phyloP scores from a whole-genome alignment of 2,113 vertebrate genomes.

The Oceanodroma tethys region DNA sequence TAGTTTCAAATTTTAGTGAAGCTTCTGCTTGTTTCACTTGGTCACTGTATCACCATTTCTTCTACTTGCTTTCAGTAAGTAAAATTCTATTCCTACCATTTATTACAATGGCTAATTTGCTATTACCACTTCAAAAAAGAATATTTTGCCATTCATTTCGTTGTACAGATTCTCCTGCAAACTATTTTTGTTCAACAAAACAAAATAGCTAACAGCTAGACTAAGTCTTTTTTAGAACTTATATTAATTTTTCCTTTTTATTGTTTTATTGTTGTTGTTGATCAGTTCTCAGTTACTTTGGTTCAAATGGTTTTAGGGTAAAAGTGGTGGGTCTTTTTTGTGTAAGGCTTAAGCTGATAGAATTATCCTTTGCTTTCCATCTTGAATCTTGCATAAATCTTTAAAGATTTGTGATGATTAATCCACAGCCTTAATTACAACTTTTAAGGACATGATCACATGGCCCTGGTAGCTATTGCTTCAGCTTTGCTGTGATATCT shows the following conservation, averaged over 20 bases:
- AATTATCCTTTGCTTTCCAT: not conserved
- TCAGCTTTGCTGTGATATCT: not conserved
- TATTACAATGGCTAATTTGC: not conserved
- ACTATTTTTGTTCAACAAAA: not conserved
- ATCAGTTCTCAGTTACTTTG: not conserved
- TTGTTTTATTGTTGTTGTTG: not conserved
- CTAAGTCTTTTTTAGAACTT: not conserved
- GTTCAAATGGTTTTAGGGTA: not conserved
- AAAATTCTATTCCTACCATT: not conserved
- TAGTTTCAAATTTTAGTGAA: not conserved
- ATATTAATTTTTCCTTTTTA: not conserved
- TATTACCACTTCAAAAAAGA: not conserved
- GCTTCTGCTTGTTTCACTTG: not conserved
- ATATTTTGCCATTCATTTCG: not conserved
- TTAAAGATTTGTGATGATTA: not conserved
- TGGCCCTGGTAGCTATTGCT: not conserved
- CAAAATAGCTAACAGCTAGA: not conserved
- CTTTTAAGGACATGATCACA: not conserved
- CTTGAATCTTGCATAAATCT: not conserved
- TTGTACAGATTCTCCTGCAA: not conserved
- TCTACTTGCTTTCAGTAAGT: not conserved
- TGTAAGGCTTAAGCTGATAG: not conserved
- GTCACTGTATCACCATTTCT: not conserved
- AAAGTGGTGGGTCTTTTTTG: not conserved
- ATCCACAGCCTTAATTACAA: not conserved